These are phyloP conservation scores for Alloplasta piceator DNA, from an alignment of 2,888 invertebrate genomes.

Conservation along the genomic window DNA sequence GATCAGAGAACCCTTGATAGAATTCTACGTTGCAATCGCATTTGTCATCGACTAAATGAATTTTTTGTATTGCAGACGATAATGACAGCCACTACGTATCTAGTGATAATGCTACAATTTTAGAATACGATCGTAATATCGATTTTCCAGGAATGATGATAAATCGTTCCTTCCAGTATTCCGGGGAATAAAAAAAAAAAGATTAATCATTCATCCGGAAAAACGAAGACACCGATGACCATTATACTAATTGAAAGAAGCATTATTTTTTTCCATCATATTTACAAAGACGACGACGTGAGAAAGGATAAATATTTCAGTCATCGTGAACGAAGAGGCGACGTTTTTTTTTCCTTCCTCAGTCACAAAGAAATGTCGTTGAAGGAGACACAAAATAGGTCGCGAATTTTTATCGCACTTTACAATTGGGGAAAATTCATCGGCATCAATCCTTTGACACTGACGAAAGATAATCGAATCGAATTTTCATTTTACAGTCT, in stretches of 20 bases:
- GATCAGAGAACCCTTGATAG: too few relatives aligned
- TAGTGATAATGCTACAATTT: conserved; percentile 42
- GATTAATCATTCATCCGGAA: background rate
- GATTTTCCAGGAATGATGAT: background rate
- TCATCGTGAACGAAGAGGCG: too few relatives aligned
- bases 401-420: background rate
- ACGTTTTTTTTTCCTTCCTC: too few relatives aligned
- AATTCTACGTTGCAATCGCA: too few relatives aligned
- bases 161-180: background rate
- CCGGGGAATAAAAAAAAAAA: background rate
- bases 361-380: background rate
- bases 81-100: background rate
- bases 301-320: background rate
- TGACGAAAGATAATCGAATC: background rate
- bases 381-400: background rate
- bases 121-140: background rate
- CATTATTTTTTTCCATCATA: background rate
- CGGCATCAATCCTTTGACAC: conserved; percentile 22
- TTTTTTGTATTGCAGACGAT: conserved; percentile 18
- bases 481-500: conserved; percentile 24
- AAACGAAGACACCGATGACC: too few relatives aligned
- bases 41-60: background rate
- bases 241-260: background rate
- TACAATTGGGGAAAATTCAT: conserved; percentile 22
- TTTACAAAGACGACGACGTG: background rate